Percentiles rank a stretch among this genome's conserved stretches.
Conservation (phyloP, 2,113 vertebrate genomes). For the Gallinago media region DNA sequence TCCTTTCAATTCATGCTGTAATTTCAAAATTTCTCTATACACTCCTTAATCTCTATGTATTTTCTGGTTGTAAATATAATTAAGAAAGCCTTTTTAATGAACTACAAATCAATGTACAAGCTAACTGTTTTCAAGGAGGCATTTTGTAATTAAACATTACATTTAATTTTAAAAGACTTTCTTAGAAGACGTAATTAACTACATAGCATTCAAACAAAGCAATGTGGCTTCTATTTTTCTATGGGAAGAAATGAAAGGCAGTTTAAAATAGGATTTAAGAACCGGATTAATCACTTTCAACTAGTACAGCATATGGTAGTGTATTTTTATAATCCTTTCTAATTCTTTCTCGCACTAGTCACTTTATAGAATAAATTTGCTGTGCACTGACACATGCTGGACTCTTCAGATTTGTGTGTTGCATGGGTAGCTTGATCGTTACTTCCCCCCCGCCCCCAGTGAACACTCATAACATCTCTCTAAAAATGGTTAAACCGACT, state of each 20-base stretch:
- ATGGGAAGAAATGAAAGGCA: constrained; percentile 62
- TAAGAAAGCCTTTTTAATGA: constrained; percentile 69
- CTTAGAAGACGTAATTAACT: constrained; percentile 77
- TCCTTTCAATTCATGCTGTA: constrained; percentile 14
- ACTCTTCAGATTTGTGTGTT: neutral
- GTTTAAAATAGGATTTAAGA: constrained; percentile 64
- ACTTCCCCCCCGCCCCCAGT: neutral
- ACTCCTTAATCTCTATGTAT: constrained; percentile 45
- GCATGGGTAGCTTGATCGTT: neutral
- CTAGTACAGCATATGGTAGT: constrained; percentile 63
- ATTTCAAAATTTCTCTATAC: constrained; percentile 58
- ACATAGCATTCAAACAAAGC: constrained; percentile 64
- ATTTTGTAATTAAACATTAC: constrained; percentile 78
- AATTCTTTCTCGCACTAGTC: constrained; percentile 60
- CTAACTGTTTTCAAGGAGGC: constrained; percentile 72
- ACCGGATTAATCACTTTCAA: constrained; percentile 54
- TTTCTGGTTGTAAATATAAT: constrained; percentile 69
- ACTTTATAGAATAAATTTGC: constrained; percentile 34
- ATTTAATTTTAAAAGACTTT: constrained; percentile 75
- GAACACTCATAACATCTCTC: neutral
- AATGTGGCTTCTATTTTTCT: constrained; percentile 59
- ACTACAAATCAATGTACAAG: constrained; percentile 54
- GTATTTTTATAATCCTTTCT: constrained; percentile 73
- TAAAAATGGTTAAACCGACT: neutral
- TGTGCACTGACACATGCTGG: constrained; percentile 14